These are phyloP conservation scores for Allygus modestus DNA, from an alignment of 2,888 invertebrate species.

Conservation along the genomic window DNA sequence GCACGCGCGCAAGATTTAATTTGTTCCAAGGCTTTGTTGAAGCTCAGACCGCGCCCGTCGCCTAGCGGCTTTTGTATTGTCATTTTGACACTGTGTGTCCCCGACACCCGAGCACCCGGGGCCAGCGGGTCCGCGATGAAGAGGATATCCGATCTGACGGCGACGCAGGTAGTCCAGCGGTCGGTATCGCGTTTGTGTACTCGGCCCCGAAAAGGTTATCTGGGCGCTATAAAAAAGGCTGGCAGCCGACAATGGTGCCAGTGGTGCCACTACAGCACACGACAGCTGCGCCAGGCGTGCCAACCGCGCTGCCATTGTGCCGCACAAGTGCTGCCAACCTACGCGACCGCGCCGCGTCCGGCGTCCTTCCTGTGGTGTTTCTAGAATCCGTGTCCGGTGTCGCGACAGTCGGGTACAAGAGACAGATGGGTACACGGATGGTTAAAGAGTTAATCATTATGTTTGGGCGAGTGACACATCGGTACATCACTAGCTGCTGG, in stretches of 20 bases:
- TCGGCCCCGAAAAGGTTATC: slow-evolving; percentile 44
- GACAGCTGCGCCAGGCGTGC: slow-evolving; percentile 50
- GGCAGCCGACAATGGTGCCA: slow-evolving; percentile 47
- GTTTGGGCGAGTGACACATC: too few species aligned
- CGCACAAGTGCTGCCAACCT: slow-evolving; percentile 20
- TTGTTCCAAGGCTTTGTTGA: background rate
- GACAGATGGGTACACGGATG: too few species aligned
- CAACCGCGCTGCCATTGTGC: slow-evolving; percentile 34
- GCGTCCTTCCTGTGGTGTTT: background rate
- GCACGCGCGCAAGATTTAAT: too few species aligned
- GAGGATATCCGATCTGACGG: slow-evolving; percentile 17
- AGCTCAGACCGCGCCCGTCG: background rate
- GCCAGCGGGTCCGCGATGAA: background rate
- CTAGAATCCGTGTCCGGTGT: background rate
- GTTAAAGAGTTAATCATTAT: too few species aligned
- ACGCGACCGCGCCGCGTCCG: background rate
- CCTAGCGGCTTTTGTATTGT: slow-evolving; percentile 8
- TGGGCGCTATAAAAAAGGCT: slow-evolving; percentile 48
- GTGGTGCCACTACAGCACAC: slow-evolving; percentile 44
- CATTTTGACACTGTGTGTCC: background rate
- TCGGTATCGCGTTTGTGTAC: slow-evolving; percentile 35
- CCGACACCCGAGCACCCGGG: background rate
- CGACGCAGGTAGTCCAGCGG: slow-evolving; percentile 12
- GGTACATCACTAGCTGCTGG: too few species aligned
- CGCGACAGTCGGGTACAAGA: too few species aligned